Conservation (phyloP, 2,113 vertebrate genomes). For the Pachyramphus minor region DNA sequence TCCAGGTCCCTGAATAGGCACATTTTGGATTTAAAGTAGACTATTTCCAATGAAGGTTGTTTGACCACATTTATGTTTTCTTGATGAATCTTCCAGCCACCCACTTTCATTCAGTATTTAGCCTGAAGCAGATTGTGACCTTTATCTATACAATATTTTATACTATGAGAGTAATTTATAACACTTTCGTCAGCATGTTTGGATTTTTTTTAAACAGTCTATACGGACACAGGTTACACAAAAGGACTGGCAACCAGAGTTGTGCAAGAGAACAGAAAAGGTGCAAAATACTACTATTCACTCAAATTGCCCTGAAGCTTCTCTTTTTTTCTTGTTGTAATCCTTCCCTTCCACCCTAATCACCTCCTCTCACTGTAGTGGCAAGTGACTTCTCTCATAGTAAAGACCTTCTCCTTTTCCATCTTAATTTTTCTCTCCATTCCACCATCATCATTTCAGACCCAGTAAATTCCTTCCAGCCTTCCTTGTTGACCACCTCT, state of each 20-base stretch:
- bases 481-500: not conserved
- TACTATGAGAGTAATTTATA: not conserved
- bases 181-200: not conserved
- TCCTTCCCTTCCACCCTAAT: not conserved
- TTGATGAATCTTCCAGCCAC: not conserved
- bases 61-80: not conserved
- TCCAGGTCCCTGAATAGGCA: not conserved
- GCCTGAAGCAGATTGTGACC: not conserved
- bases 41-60: not conserved
- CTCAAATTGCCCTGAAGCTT: not conserved
- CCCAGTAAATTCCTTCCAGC: not conserved
- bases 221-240: not conserved
- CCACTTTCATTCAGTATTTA: not conserved
- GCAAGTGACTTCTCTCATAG: not conserved
- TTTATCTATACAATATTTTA: not conserved
- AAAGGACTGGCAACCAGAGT: not conserved
- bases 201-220: not conserved
- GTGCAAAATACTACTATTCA: not conserved
- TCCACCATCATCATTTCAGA: not conserved
- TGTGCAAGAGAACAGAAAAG: not conserved
- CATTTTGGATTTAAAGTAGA: not conserved
- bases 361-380: not conserved
- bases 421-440: not conserved
- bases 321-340: not conserved
- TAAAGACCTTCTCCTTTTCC: not conserved